phyloP scores from a whole-genome alignment of 2,888 invertebrate species.

The Xiphydria camelus region DNA sequence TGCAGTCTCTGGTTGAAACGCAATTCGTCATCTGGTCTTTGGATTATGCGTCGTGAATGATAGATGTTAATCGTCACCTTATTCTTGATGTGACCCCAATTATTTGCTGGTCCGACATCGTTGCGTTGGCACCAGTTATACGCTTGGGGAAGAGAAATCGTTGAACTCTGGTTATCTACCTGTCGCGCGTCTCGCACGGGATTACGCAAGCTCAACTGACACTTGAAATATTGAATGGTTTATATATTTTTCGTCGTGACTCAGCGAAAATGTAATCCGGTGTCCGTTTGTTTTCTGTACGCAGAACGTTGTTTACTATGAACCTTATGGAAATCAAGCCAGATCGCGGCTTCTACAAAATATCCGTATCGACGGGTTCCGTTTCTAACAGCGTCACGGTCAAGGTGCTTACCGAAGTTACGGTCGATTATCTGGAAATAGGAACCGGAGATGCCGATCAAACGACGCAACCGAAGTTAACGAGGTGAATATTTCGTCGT shows the following conservation, averaged over 20 bases:
- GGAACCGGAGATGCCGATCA: constrained; percentile 91
- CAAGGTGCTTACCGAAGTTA: constrained; percentile 77
- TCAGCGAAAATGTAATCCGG: no score
- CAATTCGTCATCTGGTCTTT: not conserved
- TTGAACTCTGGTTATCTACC: constrained; percentile 25
- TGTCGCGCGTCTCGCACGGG: not conserved
- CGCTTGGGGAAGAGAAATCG: constrained; percentile 53
- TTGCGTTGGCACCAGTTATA: constrained; percentile 47
- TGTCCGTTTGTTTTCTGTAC: constrained; percentile 20
- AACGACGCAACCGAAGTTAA: constrained; percentile 77
- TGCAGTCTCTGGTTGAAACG: no score
- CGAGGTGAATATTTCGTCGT: constrained; percentile 57
- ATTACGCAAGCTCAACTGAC: constrained; percentile 13
- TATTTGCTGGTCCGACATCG: constrained; percentile 45
- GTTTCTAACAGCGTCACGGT: constrained; percentile 63
- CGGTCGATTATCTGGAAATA: constrained; percentile 78
- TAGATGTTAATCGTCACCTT: no score
- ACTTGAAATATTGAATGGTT: constrained; percentile 15
- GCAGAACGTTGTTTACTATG: constrained; percentile 72
- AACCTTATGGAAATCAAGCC: constrained; percentile 78
- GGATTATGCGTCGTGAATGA: not conserved
- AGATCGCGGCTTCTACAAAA: constrained; percentile 82
- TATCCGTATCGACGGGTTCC: constrained; percentile 73
- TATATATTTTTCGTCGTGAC: constrained; percentile 1
- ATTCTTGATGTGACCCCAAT: constrained; percentile 47